Base-by-base conservation (phyloP, 2,888 invertebrate species). In the Hemithea aestivaria region DNA sequence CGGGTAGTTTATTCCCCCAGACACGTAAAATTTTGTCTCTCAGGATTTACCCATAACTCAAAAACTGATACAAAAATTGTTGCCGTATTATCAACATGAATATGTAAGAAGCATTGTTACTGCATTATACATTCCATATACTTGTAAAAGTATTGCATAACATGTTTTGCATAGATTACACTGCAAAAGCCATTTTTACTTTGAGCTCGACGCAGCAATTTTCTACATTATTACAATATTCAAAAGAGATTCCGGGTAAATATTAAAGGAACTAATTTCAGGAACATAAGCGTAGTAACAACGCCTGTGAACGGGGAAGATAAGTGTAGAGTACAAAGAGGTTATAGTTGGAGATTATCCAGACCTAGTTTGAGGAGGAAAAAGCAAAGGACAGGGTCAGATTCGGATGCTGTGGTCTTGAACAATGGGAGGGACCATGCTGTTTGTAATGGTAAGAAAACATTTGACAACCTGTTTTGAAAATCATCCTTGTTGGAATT, bases 391-490 rank as follows among this genome's bases (percentile, higher is more conserved):
- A 88, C 88, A 7, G 89, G 89, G 0, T 89, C 89, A 0, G 85
- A 87, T 48, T 89, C 89, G 2, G 91, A 90, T 30, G 90, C 90
- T 21, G 88, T 90, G n/a, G 81, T 91, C 2, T 71, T 93, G 10
- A 92, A 92, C 55, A 93, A 93, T 63, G 93, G 92, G 27, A 88
- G 92, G 29, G 93, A 94, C 60, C 93, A 93, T 62, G 90, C 92
- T 9, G 92, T 91, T 59, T 93, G 93, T 62, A 94, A 93, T 63
- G 91, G 91, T 90, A 73, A 76, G 72, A 52, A 8, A 27, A 23
- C 20, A 31, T n/a, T 36, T 16, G 5, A 16, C 16, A 16, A 16
- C 2, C 16, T 2, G 16, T 16, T 16, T 16, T 16, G 2, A 16
- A 5, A 16, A 2, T 8, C 1, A 1, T n/a, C 7, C 6, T n/a